phyloP scores from a whole-genome alignment of 2,113 vertebrate genomes.

The Pteruthius melanotis region DNA sequence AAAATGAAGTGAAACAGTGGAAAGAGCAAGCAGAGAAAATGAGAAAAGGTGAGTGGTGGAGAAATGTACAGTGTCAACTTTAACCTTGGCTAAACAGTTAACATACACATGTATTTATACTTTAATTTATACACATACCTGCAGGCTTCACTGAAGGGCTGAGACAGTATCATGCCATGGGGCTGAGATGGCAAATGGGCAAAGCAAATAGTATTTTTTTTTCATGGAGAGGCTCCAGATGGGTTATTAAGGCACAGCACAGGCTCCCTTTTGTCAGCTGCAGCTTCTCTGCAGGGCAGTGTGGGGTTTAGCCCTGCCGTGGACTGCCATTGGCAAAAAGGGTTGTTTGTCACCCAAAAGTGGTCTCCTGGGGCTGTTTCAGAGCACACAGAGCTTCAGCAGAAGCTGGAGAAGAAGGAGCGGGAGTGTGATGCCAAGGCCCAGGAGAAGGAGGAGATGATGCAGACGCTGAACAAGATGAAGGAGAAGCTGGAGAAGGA shows the following conservation, averaged over 20 bases:
- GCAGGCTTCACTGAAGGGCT: background rate
- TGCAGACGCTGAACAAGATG: slow-evolving; percentile 99
- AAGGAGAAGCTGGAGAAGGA: slow-evolving; percentile 99
- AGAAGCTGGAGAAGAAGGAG: slow-evolving; percentile 97
- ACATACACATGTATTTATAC: background rate
- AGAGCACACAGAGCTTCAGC: slow-evolving; percentile 96
- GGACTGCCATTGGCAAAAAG: background rate
- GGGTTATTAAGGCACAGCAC: background rate
- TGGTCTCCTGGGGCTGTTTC: background rate
- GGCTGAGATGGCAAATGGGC: background rate
- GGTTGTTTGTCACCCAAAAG: background rate
- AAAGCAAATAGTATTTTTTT: background rate
- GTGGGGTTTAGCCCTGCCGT: accelerated
- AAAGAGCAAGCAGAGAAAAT: slow-evolving; percentile 99
- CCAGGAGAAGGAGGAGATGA: slow-evolving; percentile 99
- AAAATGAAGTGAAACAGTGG: slow-evolving; percentile 99
- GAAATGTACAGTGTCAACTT: accelerated
- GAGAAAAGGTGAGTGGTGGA: slow-evolving; percentile 86
- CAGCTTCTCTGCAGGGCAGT: background rate
- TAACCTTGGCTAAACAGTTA: background rate
- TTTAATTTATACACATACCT: background rate
- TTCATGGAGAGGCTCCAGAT: background rate
- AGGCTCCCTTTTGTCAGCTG: background rate
- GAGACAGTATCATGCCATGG: accelerated
- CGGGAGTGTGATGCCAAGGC: slow-evolving; percentile 95